Evolutionary conservation across 2,888 invertebrate genomes (phyloP).

Genomic region (Trichogramma dendrolimi): DNA sequence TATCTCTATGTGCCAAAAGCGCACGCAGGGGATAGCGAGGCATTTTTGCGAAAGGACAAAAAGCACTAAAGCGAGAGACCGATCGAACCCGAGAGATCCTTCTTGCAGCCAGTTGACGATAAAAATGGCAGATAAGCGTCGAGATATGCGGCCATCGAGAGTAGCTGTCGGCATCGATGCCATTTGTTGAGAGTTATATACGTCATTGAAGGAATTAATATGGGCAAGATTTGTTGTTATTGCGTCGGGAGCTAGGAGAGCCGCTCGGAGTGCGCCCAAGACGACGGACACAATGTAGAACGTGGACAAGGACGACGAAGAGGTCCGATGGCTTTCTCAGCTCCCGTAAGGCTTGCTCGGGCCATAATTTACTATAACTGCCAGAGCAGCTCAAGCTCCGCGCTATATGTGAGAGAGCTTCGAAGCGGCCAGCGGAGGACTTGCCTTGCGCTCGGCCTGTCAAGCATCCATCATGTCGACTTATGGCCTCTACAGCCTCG

Average conservation of each 20-base stretch:
- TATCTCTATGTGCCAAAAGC: too few relatives aligned
- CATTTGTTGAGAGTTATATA: constrained; percentile 44
- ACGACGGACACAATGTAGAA: constrained; percentile 22
- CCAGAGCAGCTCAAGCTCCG: constrained; percentile 35
- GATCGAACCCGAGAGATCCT: too few relatives aligned
- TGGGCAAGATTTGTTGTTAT: constrained; percentile 52
- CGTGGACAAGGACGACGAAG: constrained; percentile 17
- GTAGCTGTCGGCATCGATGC: too few relatives aligned
- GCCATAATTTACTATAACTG: constrained; percentile 53
- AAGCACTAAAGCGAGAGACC: too few relatives aligned
- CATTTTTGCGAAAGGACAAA: too few relatives aligned
- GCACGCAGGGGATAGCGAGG: too few relatives aligned
- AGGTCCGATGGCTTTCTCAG: constrained; percentile 45
- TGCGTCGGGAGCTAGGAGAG: constrained; percentile 38
- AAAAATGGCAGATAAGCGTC: too few relatives aligned
- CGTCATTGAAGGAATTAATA: constrained; percentile 49
- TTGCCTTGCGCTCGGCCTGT: constrained; percentile 44
- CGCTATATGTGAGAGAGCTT: constrained; percentile 36
- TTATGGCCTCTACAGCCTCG: constrained; percentile 48
- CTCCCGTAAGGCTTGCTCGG: constrained; percentile 41
- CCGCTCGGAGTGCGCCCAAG: constrained; percentile 25
- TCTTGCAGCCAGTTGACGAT: too few relatives aligned
- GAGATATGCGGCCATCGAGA: too few relatives aligned
- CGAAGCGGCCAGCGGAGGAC: neutral
- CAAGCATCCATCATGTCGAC: constrained; percentile 52